Base-by-base conservation (phyloP, 2,888 invertebrate genomes). In the Limnephilus lunatus region DNA sequence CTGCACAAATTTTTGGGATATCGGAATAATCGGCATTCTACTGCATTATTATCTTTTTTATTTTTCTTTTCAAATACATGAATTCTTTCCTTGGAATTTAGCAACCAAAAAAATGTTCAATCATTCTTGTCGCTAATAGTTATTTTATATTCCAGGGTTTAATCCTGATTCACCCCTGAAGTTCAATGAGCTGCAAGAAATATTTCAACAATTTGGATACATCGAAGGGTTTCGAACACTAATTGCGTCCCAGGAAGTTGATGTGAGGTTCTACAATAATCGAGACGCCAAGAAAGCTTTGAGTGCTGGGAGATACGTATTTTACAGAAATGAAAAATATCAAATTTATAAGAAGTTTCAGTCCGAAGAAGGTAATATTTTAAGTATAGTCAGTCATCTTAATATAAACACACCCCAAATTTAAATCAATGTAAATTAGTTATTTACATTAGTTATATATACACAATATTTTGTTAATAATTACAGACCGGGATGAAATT, bases 201-300 rank as follows among this genome's bases (percentile, higher is more conserved):
- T 68, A 68, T 68, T 68, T 68, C 68, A 25, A 68, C 68, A 68
- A 25, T 68, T 68, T 68, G 68, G 68, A 68, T 9, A 68, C 25
- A 68, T 68, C n/a, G 68, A 68, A 68, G 68, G 68, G n/a, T 68
- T 68, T 25, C 68, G 68, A 68, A 68, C 68, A 25, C 68, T n/a
- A 2, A 9, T 25, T 9, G 25, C 25, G 25, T 68, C 68, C 68
- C 68, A n/a, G 68, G 68, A 68, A 68, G 68, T 68, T 68, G 68
- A 68, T 68, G 68, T 68, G n/a, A 68, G 68, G 68, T 68, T 68
- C 68, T 68, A 68, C 68, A 68, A 68, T 68, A 68, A 68, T 68
- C 68, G 68, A 68, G 68, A 68, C 68, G 68, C 68, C 68, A 68
- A 68, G 68, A 68, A 68, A 68, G 25, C 68, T n/a, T 68, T 68